phyloP scores from a whole-genome alignment of 2,797 vertebrate species.

The Oryzias sinensis region DNA sequence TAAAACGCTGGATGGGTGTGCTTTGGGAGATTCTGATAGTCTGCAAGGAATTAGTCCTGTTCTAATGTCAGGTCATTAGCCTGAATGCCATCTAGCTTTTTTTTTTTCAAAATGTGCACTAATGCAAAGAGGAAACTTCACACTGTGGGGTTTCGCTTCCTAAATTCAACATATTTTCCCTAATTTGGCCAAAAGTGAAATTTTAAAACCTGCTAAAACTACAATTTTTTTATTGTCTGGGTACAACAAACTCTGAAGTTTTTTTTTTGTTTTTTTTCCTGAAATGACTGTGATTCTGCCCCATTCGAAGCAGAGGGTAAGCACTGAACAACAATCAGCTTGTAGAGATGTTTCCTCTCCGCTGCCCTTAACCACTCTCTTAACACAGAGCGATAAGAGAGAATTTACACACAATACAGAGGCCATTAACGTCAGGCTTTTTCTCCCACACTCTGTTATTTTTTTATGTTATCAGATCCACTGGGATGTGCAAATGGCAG shows the following conservation, averaged over 20 bases:
- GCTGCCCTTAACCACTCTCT: conserved; percentile 74
- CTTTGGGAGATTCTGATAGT: conserved; percentile 43
- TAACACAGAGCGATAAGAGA: conserved; percentile 73
- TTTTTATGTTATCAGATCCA: conserved; percentile 76
- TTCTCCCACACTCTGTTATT: conserved; percentile 57
- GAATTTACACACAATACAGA: conserved; percentile 78
- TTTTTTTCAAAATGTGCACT: conserved; percentile 5
- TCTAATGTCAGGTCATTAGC: conserved; percentile 49
- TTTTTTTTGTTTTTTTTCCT: no score
- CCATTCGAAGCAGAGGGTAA: conserved; percentile 36
- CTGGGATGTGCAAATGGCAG: conserved; percentile 73
- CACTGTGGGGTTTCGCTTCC: no score
- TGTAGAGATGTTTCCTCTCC: conserved; percentile 55
- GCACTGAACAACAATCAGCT: conserved; percentile 42
- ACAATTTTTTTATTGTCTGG: no score
- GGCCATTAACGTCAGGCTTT: conserved; percentile 73
- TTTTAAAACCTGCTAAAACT: no score
- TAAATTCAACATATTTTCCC: no score
- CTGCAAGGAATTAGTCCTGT: conserved; percentile 56
- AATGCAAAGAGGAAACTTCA: no score
- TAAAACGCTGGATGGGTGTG: neutral
- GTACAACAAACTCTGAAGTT: no score
- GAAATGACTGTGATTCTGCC: conserved; percentile 6
- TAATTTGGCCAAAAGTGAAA: no score
- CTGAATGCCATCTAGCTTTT: conserved; percentile 14